These are phyloP conservation scores for Colletes collaris DNA, from an alignment of 2,888 invertebrate genomes.

Conservation along the genomic window DNA sequence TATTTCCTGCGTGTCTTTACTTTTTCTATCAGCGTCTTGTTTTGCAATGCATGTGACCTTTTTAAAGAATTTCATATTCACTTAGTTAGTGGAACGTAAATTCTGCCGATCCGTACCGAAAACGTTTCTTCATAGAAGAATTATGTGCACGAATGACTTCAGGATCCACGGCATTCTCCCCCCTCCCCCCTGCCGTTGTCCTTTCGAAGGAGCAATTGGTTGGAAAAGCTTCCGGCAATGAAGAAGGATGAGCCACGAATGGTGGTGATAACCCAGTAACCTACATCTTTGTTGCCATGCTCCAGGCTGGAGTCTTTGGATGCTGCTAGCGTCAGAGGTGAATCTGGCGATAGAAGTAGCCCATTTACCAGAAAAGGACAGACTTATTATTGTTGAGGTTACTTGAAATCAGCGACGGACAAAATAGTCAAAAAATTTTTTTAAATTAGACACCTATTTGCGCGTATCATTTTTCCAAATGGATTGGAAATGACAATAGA, in stretches of 20 bases:
- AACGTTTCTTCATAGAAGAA: constrained; percentile 33
- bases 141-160: constrained; percentile 41
- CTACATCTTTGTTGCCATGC: constrained; percentile 67
- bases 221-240: constrained; percentile 69
- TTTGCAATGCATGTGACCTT: too few relatives aligned
- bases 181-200: constrained; percentile 57
- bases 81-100: constrained; percentile 1
- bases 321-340: constrained; percentile 26
- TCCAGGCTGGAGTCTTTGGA: constrained; percentile 46
- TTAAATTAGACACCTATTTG: background rate
- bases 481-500: too few relatives aligned
- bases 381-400: constrained; percentile 50
- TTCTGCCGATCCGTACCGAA: constrained; percentile 4
- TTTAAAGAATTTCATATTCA: background rate
- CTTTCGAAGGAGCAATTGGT: constrained; percentile 72
- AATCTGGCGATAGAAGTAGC: constrained; percentile 34
- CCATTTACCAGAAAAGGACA: constrained; percentile 58
- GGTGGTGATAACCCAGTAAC: constrained; percentile 77
- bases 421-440: background rate
- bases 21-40: too few relatives aligned
- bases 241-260: constrained; percentile 63
- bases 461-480: background rate
- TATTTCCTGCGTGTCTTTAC: too few relatives aligned
- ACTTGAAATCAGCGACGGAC: constrained; percentile 31
- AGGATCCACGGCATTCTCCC: constrained; percentile 36